These are phyloP conservation scores for Poeciliopsis presidionis DNA, from an alignment of 2,797 vertebrate species.

Conservation along the genomic window DNA sequence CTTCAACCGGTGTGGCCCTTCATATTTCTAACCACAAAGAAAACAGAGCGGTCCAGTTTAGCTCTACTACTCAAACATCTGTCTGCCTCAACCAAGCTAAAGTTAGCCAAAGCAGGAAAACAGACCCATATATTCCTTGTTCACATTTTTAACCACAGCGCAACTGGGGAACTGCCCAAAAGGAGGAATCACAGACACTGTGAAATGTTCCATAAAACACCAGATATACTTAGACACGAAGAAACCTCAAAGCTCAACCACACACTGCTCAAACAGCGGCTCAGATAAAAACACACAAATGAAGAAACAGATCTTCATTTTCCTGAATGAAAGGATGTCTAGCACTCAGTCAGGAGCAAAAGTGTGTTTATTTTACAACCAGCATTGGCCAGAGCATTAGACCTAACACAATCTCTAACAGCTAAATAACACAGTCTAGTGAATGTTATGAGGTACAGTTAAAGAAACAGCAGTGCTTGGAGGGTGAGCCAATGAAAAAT, in stretches of 20 bases:
- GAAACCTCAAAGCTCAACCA: constrained; percentile 41
- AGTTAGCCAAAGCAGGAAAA: constrained; percentile 65
- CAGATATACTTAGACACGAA: constrained; percentile 68
- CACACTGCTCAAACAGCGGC: constrained; percentile 22
- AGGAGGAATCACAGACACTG: constrained; percentile 64
- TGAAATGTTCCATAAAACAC: constrained; percentile 70
- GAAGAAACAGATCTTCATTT: constrained; percentile 19
- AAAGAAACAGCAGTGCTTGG: constrained; percentile 8
- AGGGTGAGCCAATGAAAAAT: not conserved
- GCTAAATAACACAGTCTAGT: constrained; percentile 10
- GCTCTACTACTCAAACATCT: constrained; percentile 53
- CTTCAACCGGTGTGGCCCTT: constrained; percentile 32
- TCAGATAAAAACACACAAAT: constrained; percentile 18
- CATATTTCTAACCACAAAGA: constrained; percentile 49
- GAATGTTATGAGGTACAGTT: not conserved
- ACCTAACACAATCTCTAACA: constrained; percentile 12
- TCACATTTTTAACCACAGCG: constrained; percentile 60
- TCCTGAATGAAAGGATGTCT: constrained; percentile 27
- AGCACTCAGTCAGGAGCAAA: constrained; percentile 12
- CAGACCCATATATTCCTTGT: constrained; percentile 51
- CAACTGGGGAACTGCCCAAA: constrained; percentile 59
- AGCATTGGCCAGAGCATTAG: not conserved
- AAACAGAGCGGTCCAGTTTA: constrained; percentile 45
- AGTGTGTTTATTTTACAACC: constrained; percentile 37
- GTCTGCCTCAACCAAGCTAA: constrained; percentile 51